These are phyloP conservation scores for Bombus soroeensis DNA, from an alignment of 1,140 invertebrate genomes.

Conservation along the genomic window DNA sequence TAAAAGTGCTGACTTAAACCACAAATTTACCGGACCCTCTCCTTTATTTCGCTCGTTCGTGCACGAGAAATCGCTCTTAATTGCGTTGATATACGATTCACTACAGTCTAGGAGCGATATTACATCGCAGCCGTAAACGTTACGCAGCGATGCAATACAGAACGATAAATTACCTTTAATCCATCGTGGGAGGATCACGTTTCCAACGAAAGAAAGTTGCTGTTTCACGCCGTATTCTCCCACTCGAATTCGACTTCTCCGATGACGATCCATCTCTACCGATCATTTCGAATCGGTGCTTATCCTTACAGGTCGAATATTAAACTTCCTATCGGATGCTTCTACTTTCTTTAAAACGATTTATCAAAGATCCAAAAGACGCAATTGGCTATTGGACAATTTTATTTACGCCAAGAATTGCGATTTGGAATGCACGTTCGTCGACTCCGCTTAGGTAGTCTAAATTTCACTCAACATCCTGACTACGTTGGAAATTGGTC, in stretches of 20 bases:
- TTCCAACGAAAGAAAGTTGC: conserved; percentile 27
- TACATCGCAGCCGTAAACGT: conserved; percentile 60
- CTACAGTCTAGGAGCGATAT: conserved; percentile 40
- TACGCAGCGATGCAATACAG: conserved; percentile 50
- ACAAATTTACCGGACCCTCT: conserved; percentile 1
- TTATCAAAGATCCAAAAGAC: no score
- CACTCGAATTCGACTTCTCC: no score
- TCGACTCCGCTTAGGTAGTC: neutral
- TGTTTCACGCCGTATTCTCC: conserved; percentile 25
- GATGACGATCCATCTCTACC: neutral
- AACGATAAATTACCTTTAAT: conserved; percentile 62
- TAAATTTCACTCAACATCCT: neutral
- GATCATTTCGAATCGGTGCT: neutral
- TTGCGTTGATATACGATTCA: conserved; percentile 67
- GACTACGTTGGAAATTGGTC: neutral
- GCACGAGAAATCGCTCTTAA: conserved; percentile 62
- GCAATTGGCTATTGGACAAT: neutral
- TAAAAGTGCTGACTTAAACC: no score
- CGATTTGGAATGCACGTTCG: neutral
- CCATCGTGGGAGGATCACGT: conserved; percentile 26
- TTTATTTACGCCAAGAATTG: no score
- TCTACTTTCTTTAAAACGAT: neutral
- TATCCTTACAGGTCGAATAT: no score
- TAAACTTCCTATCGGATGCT: no score
- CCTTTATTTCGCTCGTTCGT: conserved; percentile 53